A percentile compares a stretch with the other conserved stretches of the same genome.
Evolutionary conservation across 2,797 vertebrate genomes (phyloP).

Genomic region (Notolabrus celidotus): DNA sequence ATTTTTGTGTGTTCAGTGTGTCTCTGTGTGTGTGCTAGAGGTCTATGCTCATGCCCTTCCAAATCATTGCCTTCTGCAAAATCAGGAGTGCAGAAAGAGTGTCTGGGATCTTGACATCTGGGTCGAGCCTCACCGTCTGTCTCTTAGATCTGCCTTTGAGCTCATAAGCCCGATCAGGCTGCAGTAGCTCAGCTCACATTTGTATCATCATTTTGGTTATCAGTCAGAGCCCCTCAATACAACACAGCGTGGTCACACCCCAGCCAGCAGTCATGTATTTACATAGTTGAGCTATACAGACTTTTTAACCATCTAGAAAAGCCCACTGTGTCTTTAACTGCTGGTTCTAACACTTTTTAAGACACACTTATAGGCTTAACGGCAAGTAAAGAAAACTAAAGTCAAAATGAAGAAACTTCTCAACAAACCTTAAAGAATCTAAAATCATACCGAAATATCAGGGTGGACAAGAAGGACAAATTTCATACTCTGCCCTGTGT

Average conservation of each 20-base stretch:
- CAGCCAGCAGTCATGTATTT: constrained; percentile 36
- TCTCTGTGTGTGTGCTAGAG: not conserved
- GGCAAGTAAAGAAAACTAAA: too few relatives aligned
- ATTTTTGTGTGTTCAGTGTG: not conserved
- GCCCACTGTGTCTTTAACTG: not conserved
- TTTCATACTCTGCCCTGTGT: not conserved
- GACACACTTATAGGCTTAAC: not conserved
- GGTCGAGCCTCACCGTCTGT: constrained; percentile 65
- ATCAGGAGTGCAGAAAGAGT: constrained; percentile 58
- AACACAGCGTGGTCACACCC: constrained; percentile 50
- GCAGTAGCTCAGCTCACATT: constrained; percentile 54
- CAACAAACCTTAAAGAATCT: too few relatives aligned
- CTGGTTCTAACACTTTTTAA: constrained; percentile 25
- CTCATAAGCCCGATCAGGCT: constrained; percentile 62
- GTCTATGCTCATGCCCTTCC: constrained; percentile 12
- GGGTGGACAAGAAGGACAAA: too few relatives aligned
- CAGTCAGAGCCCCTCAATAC: constrained; percentile 61
- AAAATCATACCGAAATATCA: too few relatives aligned
- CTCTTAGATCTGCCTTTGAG: constrained; percentile 67
- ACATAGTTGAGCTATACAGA: constrained; percentile 23
- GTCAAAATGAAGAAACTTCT: too few relatives aligned
- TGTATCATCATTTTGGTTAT: constrained; percentile 58
- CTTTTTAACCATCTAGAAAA: constrained; percentile 21
- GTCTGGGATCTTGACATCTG: constrained; percentile 71
- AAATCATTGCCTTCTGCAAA: constrained; percentile 51